Conservation (phyloP, 2,888 invertebrate genomes). For the Pachliopta kotzebuea region DNA sequence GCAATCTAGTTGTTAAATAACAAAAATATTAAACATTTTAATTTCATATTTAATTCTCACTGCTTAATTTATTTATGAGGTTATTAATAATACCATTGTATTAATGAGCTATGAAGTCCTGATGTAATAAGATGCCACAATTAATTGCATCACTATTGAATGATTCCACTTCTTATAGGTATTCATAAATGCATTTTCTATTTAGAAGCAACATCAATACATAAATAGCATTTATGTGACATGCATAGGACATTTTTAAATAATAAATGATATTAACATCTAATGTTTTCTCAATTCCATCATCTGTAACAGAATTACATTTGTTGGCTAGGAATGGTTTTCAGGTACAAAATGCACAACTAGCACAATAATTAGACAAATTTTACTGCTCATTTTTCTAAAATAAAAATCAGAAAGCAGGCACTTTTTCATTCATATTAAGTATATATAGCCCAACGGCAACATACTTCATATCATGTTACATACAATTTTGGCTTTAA, state of each 20-base stretch:
- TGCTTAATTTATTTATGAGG: neutral
- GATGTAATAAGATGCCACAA: neutral
- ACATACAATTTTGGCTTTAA: too few relatives aligned
- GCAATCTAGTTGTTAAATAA: conserved; percentile 39
- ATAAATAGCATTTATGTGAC: neutral
- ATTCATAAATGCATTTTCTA: neutral
- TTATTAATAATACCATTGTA: neutral
- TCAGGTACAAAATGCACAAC: neutral
- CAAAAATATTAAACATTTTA: conserved; percentile 42
- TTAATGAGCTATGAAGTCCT: neutral
- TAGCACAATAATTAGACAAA: too few relatives aligned
- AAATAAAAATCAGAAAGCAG: too few relatives aligned
- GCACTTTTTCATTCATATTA: too few relatives aligned
- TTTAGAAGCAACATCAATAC: neutral
- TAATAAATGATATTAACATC: neutral
- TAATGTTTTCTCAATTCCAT: neutral
- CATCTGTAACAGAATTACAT: neutral
- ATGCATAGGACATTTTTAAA: neutral
- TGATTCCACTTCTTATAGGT: neutral
- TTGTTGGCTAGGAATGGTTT: neutral
- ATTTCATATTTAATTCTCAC: conserved; percentile 30
- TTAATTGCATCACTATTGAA: neutral
- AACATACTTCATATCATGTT: too few relatives aligned
- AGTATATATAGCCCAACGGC: too few relatives aligned
- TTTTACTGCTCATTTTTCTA: too few relatives aligned